Evolutionary conservation across 2,888 invertebrate genomes (phyloP), one percentile per base, ranked within the genome.

Genomic region (Caenorhabditis imperialis): DNA sequence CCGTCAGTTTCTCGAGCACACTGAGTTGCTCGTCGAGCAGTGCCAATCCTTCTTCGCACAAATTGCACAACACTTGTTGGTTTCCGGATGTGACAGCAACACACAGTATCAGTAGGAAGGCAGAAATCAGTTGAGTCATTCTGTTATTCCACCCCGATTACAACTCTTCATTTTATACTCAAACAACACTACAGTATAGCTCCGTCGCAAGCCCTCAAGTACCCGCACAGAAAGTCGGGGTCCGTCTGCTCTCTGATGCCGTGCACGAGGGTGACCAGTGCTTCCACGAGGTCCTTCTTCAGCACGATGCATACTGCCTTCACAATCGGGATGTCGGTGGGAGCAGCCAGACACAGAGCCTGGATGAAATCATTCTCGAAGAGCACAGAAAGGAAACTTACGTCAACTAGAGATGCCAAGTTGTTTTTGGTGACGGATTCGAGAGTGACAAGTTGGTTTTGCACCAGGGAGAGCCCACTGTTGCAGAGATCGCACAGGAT

Each of bases 301-400:
- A 72, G 57, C n/a, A 72, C 63, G 3, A 14, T 33, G 37, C 72
- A 72, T 0, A 72, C 12, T 14, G 72, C 53, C 10, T 63, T 58
- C 5, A 72, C 53, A 20, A 72, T 72, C 4, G 72, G 72, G 25
- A 72, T 23, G 6, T 58, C 22, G 8, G 51, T 57, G 18, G 72
- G 72, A 35, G 63, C 58, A 2, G 53, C n/a, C 14, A 20, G 30
- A 8, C 72, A 72, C 7, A 58, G 45, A 10, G 45, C 55, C 63
- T 65, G 63, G 22, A 65, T 40, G 7, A 30, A 30, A 30, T n/a
- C n/a, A n/a, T n/a, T n/a, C n/a, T n/a, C n/a, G n/a, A n/a, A n/a
- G n/a, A n/a, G n/a, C n/a, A 42, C 14, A 18, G 14, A 12, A 22
- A 37, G 37, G n/a, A 8, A 12, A 30, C 1, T 54, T 12, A 65